A percentile compares a stretch with the other conserved stretches of the same genome.
Evolutionary conservation across 2,888 invertebrate genomes (phyloP).

Genomic region (Parnassius smintheus): DNA sequence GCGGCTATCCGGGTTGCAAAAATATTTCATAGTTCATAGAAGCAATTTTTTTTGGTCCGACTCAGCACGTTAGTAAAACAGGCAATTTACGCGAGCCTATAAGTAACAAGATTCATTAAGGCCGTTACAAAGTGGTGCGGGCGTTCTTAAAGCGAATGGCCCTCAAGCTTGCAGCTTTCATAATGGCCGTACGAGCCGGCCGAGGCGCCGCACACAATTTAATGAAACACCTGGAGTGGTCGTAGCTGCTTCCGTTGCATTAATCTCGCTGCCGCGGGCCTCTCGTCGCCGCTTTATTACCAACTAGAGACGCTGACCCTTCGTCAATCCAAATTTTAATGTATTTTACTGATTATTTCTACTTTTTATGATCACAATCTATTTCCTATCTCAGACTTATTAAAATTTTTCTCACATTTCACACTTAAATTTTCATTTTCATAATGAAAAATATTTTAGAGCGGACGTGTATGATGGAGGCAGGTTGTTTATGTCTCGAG

Average conservation of each 20-base stretch:
- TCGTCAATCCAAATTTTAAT: background rate
- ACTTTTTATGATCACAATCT: background rate
- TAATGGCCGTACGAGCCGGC: slow-evolving; percentile 74
- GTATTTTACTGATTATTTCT: background rate
- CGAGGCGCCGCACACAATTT: slow-evolving; percentile 74
- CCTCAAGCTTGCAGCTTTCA: slow-evolving; percentile 77
- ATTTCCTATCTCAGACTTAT: too few relatives aligned
- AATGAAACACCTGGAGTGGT: slow-evolving; percentile 80
- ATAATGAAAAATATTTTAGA: slow-evolving; percentile 8
- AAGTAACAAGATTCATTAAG: slow-evolving; percentile 81
- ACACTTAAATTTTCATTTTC: background rate
- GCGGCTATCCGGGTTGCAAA: too few relatives aligned
- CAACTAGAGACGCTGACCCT: slow-evolving; percentile 34
- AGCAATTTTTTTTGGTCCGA: slow-evolving; percentile 46
- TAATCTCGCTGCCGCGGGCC: slow-evolving; percentile 59
- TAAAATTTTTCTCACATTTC: too few relatives aligned
- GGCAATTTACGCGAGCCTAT: slow-evolving; percentile 78
- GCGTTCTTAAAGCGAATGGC: slow-evolving; percentile 80
- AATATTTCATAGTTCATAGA: slow-evolving; percentile 43
- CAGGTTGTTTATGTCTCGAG: slow-evolving; percentile 31
- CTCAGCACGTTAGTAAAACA: slow-evolving; percentile 60
- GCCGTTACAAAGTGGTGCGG: slow-evolving; percentile 78
- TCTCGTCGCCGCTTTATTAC: slow-evolving; percentile 29
- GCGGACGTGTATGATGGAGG: slow-evolving; percentile 15
- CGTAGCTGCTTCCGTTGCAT: slow-evolving; percentile 75